A percentile compares a stretch with the other conserved stretches of the same genome.
Evolutionary conservation across 2,797 vertebrate genomes (phyloP).

Genomic region (Lepus townsendii): DNA sequence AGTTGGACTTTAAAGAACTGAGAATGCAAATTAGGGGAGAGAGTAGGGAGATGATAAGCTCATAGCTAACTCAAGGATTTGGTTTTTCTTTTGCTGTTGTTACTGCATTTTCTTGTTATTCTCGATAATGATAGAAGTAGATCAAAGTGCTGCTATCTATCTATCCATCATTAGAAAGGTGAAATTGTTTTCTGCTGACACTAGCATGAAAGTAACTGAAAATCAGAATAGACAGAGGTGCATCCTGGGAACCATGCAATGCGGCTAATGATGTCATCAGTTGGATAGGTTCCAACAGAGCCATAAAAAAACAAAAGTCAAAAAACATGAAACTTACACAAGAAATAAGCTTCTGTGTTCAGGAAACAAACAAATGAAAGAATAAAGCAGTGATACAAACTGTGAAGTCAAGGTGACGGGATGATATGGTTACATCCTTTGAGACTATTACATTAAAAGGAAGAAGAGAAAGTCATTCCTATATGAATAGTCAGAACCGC

Average conservation of each 20-base stretch:
- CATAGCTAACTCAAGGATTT: background rate
- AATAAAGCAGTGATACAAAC: background rate
- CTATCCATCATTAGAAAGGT: background rate
- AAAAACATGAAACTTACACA: background rate
- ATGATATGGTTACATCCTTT: conserved; percentile 18
- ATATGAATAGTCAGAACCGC: background rate
- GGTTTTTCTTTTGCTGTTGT: background rate
- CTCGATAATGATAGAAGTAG: background rate
- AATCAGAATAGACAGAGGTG: background rate
- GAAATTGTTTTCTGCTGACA: background rate
- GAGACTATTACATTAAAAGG: conserved; percentile 1
- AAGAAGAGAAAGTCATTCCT: background rate
- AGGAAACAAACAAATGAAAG: background rate
- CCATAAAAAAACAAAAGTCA: background rate
- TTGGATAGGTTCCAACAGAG: background rate
- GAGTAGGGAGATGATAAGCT: background rate
- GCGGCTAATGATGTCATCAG: background rate
- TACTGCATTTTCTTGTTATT: background rate
- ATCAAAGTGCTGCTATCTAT: background rate
- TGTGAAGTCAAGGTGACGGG: background rate
- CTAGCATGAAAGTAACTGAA: background rate
- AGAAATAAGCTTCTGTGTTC: background rate
- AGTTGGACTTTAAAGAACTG: background rate
- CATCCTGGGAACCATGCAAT: background rate
- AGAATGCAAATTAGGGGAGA: background rate